Conservation (phyloP, 2,113 vertebrate genomes). For the Xerus inauris region DNA sequence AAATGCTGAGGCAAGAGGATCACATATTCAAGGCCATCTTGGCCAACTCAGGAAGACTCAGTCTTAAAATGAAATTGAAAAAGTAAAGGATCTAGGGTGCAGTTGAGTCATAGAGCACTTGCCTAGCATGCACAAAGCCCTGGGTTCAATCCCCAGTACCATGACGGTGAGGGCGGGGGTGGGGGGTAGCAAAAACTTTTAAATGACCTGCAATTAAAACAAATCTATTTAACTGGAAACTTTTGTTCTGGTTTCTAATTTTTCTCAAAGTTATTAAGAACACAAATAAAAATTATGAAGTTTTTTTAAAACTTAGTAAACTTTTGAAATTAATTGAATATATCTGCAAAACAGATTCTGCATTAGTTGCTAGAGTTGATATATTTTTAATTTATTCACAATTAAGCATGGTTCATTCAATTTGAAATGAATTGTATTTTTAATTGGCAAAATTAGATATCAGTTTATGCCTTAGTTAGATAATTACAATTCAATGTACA, state of each 20-base stretch:
- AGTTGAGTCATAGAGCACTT: background rate
- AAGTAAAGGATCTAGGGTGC: background rate
- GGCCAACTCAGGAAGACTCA: background rate
- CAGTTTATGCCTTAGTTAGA: background rate
- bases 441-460: slow-evolving; percentile 27
- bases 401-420: background rate
- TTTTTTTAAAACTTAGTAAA: background rate
- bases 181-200: background rate
- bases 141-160: background rate
- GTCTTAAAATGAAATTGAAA: background rate
- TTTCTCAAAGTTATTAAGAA: background rate
- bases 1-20: background rate
- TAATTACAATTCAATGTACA: background rate
- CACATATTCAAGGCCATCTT: background rate
- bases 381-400: background rate
- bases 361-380: background rate
- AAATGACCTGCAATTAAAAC: background rate
- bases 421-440: slow-evolving; percentile 43
- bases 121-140: background rate
- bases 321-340: background rate
- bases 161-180: too few relatives aligned
- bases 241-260: slow-evolving; percentile 35
- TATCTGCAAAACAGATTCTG: background rate
- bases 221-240: background rate
- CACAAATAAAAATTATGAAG: slow-evolving; percentile 18